Percentiles rank a stretch among this genome's conserved stretches.
Conservation (phyloP, 2,888 invertebrate species). For the Chelonus formosanus region DNA sequence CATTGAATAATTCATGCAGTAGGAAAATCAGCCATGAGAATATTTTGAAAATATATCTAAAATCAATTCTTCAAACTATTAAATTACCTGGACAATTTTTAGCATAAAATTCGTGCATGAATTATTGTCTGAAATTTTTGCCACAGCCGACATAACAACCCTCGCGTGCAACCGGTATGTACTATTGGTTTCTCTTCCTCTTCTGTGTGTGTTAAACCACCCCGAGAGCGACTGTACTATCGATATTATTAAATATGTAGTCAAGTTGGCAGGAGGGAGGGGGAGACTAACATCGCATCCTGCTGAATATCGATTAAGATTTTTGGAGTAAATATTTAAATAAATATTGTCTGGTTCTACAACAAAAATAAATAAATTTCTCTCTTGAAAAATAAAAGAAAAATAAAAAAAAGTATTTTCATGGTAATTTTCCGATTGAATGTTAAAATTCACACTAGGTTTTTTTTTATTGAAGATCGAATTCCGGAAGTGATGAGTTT, state of each 20-base stretch:
- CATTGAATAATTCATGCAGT: too few relatives aligned
- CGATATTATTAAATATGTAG: constrained; percentile 34
- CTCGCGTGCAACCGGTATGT: constrained; percentile 3
- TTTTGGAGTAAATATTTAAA: background rate
- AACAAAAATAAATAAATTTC: too few relatives aligned
- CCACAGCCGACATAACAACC: constrained; percentile 1
- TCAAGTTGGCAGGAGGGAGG: background rate
- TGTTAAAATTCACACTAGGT: too few relatives aligned
- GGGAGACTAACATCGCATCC: constrained; percentile 14
- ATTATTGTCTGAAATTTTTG: constrained; percentile 3
- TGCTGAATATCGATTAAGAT: constrained; percentile 23
- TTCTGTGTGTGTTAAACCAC: constrained; percentile 7
- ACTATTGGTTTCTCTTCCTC: constrained; percentile 4
- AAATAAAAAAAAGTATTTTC: too few relatives aligned
- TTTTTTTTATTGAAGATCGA: too few relatives aligned
- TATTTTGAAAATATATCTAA: too few relatives aligned
- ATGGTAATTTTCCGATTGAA: too few relatives aligned
- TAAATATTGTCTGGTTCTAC: too few relatives aligned
- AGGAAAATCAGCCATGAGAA: too few relatives aligned
- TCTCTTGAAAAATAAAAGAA: too few relatives aligned
- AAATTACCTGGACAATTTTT: background rate
- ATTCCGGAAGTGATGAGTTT: too few relatives aligned
- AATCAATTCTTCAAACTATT: background rate
- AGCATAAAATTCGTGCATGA: background rate
- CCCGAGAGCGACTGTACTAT: constrained; percentile 15